Evolutionary conservation across 2,888 invertebrate species (phyloP).

Genomic region (Camptogramma bilineatum): DNA sequence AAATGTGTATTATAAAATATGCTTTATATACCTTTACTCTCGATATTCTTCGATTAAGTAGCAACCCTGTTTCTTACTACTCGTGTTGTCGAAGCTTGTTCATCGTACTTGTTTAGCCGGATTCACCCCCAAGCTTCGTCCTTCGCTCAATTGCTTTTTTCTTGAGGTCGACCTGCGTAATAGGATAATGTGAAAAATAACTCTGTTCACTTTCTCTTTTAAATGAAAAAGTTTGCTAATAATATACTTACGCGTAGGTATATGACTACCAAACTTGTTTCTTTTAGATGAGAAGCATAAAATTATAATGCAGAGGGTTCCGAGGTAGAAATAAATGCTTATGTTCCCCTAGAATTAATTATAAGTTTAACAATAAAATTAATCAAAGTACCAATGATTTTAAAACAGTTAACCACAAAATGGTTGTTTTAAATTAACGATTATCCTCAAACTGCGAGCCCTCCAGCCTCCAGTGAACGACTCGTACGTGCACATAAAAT

Average conservation of each 20-base stretch:
- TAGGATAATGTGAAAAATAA: conserved; percentile 81
- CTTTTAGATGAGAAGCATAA: background rate
- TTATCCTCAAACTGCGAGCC: conserved; percentile 66
- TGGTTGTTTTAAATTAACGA: conserved; percentile 73
- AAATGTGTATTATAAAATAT: background rate
- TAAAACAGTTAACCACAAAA: conserved; percentile 59
- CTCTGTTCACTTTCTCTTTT: conserved; percentile 71
- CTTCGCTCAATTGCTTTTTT: conserved; percentile 79
- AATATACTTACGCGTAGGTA: background rate
- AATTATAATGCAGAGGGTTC: background rate
- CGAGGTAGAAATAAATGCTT: background rate
- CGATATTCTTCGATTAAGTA: conserved; percentile 9
- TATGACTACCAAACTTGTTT: background rate
- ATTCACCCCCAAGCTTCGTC: conserved; percentile 55
- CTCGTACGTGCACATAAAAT: conserved; percentile 74
- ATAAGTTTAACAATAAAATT: conserved; percentile 27
- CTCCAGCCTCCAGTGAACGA: conserved; percentile 61
- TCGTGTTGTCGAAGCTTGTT: conserved; percentile 72
- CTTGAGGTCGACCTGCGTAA: conserved; percentile 78
- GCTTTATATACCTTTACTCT: background rate
- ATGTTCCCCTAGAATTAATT: background rate
- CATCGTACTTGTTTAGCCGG: conserved; percentile 70
- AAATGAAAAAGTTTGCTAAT: conserved; percentile 61
- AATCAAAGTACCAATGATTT: conserved; percentile 20
- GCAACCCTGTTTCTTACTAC: conserved; percentile 55